Evolutionary conservation across 1,140 invertebrate species (phyloP).

Genomic region (Tetramorium simillimum): DNA sequence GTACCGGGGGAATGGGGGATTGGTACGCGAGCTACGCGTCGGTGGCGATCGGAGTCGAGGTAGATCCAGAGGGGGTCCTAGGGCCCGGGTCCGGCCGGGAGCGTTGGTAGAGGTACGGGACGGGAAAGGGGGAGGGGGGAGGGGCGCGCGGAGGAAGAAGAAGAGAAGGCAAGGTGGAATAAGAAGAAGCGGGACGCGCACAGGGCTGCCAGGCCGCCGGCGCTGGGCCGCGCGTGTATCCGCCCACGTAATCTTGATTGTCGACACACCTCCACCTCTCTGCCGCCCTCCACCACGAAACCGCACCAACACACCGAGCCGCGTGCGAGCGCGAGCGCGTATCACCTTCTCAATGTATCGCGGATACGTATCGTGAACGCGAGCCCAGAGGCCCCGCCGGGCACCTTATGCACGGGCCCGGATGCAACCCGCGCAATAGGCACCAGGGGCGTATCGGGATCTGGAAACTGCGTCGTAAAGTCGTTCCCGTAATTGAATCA

Average conservation of each 20-base stretch:
- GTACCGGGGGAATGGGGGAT: conserved; percentile 15
- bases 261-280: conserved; percentile 81
- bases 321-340: conserved; percentile 9
- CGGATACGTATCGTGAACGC: conserved; percentile 40
- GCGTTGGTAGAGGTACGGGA: conserved; percentile 4
- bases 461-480: conserved; percentile 45
- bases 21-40: conserved; percentile 55
- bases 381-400: conserved; percentile 34
- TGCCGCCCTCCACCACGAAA: conserved; percentile 67
- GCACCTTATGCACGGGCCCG: conserved; percentile 51
- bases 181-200: conserved; percentile 67
- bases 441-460: conserved; percentile 68
- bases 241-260: conserved; percentile 79
- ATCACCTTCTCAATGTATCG: conserved; percentile 42
- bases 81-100: conserved; percentile 18
- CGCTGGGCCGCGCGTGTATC: conserved; percentile 77
- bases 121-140: no score
- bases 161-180: not conserved
- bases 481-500: conserved; percentile 48
- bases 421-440: conserved; percentile 62
- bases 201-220: conserved; percentile 78
- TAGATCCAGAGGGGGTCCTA: conserved; percentile 2
- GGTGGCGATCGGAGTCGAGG: conserved; percentile 41
- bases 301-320: conserved; percentile 61
- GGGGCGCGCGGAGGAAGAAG: not conserved